Evolutionary conservation across 2,113 vertebrate species (phyloP).

Genomic region (Spheniscus mendiculus): DNA sequence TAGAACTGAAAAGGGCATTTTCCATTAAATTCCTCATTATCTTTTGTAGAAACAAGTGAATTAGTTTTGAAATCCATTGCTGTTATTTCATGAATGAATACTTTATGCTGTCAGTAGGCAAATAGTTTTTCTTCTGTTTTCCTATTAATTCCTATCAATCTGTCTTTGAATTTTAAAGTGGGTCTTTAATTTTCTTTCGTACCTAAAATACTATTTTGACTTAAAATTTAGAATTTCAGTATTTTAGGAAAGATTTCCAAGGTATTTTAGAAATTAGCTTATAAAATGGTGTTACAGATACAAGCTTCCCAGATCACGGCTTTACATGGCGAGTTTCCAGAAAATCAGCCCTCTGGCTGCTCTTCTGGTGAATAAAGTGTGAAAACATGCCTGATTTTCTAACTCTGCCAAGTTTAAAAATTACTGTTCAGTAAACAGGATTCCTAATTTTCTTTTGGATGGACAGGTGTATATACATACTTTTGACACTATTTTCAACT

Average conservation of each 20-base stretch:
- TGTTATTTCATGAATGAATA: conserved; percentile 9
- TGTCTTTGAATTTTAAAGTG: not conserved
- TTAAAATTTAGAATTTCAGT: not conserved
- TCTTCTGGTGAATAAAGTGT: not conserved
- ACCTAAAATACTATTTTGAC: not conserved
- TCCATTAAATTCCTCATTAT: conserved; percentile 41
- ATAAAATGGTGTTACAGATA: not conserved
- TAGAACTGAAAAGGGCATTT: conserved; percentile 31
- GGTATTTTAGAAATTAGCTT: not conserved
- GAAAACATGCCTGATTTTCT: not conserved
- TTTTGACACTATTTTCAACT: not conserved
- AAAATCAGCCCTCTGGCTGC: not conserved
- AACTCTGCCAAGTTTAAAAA: not conserved
- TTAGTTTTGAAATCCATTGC: conserved; percentile 22
- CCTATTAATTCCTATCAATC: not conserved
- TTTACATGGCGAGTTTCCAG: not conserved
- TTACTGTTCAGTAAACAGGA: not conserved
- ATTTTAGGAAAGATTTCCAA: not conserved
- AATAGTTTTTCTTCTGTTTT: not conserved
- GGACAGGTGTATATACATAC: accelerated
- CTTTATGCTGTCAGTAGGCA: not conserved
- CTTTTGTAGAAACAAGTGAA: conserved; percentile 25
- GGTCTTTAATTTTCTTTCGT: not conserved
- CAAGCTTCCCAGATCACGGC: not conserved
- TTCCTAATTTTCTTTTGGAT: not conserved